A percentile compares a stretch with the other conserved stretches of the same genome.
These are phyloP conservation scores for Anoplius nigerrimus DNA, from an alignment of 2,888 invertebrate species.

Conservation along the genomic window DNA sequence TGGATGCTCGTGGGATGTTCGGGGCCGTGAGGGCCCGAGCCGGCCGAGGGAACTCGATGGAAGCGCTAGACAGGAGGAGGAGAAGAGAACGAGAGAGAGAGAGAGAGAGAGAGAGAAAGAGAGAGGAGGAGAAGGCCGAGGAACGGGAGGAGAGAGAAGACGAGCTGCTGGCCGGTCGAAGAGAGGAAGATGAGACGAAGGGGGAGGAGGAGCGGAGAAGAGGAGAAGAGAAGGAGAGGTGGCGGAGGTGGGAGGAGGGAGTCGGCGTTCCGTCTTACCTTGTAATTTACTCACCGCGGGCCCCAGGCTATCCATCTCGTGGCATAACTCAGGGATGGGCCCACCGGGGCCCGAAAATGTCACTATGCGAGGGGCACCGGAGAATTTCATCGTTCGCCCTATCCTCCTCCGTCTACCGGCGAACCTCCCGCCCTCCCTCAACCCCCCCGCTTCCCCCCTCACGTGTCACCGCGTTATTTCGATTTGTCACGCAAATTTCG, in stretches of 20 bases:
- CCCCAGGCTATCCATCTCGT: slow-evolving; percentile 70
- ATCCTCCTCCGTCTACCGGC: not conserved
- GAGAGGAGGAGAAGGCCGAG: slow-evolving; percentile 18
- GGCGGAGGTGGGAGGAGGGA: slow-evolving; percentile 48
- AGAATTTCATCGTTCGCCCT: slow-evolving; percentile 23
- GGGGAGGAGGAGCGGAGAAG: slow-evolving; percentile 32
- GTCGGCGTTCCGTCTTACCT: slow-evolving; percentile 71
- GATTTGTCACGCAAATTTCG: slow-evolving; percentile 1
- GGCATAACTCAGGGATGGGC: slow-evolving; percentile 69
- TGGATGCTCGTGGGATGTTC: slow-evolving; percentile 60
- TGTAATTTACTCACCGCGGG: slow-evolving; percentile 74
- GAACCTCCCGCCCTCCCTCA: not conserved
- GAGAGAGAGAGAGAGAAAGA: slow-evolving; percentile 27
- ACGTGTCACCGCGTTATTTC: slow-evolving; percentile 2
- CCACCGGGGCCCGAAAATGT: slow-evolving; percentile 61
- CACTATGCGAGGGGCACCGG: slow-evolving; percentile 50
- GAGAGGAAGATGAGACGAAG: slow-evolving; percentile 30
- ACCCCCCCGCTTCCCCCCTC: not conserved
- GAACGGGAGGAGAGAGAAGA: slow-evolving; percentile 8
- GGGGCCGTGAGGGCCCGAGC: slow-evolving; percentile 42
- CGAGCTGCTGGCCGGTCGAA: slow-evolving; percentile 11
- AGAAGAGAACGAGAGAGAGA: slow-evolving; percentile 24
- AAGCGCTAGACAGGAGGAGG: slow-evolving; percentile 27
- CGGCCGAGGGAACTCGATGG: slow-evolving; percentile 36
- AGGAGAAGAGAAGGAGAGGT: slow-evolving; percentile 26